Evolutionary conservation across 2,888 invertebrate genomes (phyloP), one percentile per base, ranked within the genome.

Genomic region (Aethes cnicana): DNA sequence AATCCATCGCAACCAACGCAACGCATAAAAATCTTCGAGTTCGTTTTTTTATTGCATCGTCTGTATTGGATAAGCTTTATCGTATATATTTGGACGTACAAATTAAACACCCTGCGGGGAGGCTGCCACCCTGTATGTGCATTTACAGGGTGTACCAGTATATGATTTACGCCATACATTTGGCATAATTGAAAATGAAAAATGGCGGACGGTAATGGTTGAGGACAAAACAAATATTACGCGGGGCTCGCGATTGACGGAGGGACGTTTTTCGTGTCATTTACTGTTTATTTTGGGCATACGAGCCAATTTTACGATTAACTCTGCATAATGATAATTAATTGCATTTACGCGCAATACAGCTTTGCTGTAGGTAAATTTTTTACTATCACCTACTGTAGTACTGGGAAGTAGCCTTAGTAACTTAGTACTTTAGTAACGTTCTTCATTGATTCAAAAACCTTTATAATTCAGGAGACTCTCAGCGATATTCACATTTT

Each of bases 181-280:
- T 85, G 81, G 82, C 74, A 83, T 87, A 87, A 89, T 88, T 89
- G 88, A 87, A 89, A 89, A 52, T 52, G 52, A 87, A 88, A 85
- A 84, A 84, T 84, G 66, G 68, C 60, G 69, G 47, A 55, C 67
- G 63, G 68, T 81, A 85, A 85, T 81, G 70, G 72, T 70, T 72
- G 58, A 59, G 77, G 74, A 74, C 83, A 79, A 71, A 74, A 76
- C 77, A 74, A 81, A 81, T 84, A 79, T 80, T 77, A 74, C 74
- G 71, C 70, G 74, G 72, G 59, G 54, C 2, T 18, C 35, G 20
- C 21, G 44, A 39, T 30, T 39, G 52, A 46, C 36, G 28, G 14
- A 32, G 50, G 43, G 43, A 18, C 17, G 49, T 5, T 17, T 25
- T 35, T 21, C 41, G 36, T 35, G 41, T 48, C 43, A 35, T 28